phyloP scores from a whole-genome alignment of 1,140 invertebrate genomes.

The Sarcophaga bullata region DNA sequence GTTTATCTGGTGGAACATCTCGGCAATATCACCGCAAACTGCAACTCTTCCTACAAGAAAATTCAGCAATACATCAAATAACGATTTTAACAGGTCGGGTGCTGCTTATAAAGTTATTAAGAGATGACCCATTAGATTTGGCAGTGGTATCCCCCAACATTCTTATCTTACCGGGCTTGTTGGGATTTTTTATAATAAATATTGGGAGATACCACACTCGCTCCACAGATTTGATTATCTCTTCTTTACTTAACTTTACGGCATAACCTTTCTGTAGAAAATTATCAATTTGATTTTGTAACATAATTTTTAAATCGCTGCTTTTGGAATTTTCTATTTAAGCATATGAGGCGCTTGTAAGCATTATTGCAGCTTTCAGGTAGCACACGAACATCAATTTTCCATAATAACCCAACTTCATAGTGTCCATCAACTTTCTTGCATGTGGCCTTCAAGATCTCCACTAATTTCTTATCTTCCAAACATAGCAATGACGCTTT shows the following conservation, averaged over 20 bases:
- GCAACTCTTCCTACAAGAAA: no score
- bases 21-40: no score
- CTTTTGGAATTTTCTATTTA: background rate
- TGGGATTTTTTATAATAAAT: conserved; percentile 4
- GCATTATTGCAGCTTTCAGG: background rate
- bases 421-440: background rate
- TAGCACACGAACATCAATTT: background rate
- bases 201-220: conserved; percentile 29
- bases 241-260: conserved; percentile 6
- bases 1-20: no score
- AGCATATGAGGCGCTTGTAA: background rate
- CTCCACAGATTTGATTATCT: background rate
- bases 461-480: background rate
- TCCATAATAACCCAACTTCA: background rate
- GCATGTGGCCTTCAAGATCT: background rate
- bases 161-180: conserved; percentile 18
- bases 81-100: background rate
- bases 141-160: background rate
- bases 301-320: background rate
- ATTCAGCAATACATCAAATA: background rate
- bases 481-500: background rate
- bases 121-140: background rate
- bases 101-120: background rate
- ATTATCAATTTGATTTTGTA: conserved; percentile 11
- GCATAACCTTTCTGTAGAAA: conserved; percentile 25